A percentile compares a stretch with the other conserved stretches of the same genome.
phyloP scores from a whole-genome alignment of 92 coral and sea anemone species.

The Porites lobata region DNA sequence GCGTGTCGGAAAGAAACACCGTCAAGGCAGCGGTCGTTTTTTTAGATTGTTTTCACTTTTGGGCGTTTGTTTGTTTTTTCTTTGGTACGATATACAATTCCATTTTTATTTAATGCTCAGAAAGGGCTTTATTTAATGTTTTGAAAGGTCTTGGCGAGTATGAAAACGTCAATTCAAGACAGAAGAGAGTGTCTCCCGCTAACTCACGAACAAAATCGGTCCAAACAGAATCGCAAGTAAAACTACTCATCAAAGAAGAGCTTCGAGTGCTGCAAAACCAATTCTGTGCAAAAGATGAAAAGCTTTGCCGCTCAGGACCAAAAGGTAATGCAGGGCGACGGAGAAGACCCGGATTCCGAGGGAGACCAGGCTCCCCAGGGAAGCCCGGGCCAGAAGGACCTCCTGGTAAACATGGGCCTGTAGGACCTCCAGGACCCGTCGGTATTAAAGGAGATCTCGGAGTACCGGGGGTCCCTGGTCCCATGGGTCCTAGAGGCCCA shows the following conservation, averaged over 20 bases:
- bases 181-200: background rate
- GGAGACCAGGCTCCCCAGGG: background rate
- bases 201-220: background rate
- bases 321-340: background rate
- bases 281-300: background rate
- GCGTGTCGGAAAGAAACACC: too few species aligned
- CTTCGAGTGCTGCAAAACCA: background rate
- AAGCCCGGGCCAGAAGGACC: background rate
- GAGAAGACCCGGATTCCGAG: background rate
- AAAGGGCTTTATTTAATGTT: background rate
- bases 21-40: too few species aligned
- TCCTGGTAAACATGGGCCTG: too few species aligned
- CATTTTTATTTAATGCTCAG: background rate
- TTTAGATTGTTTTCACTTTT: too few species aligned
- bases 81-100: too few species aligned
- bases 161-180: background rate
- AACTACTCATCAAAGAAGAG: background rate
- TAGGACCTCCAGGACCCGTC: background rate
- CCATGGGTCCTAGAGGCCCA: background rate
- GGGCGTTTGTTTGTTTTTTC: too few species aligned
- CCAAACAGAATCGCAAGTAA: background rate
- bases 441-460: background rate
- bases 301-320: background rate
- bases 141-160: background rate
- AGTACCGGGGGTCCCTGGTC: background rate